Evolutionary conservation across 2,888 invertebrate species (phyloP).

Genomic region (Drosophila paranaensis): DNA sequence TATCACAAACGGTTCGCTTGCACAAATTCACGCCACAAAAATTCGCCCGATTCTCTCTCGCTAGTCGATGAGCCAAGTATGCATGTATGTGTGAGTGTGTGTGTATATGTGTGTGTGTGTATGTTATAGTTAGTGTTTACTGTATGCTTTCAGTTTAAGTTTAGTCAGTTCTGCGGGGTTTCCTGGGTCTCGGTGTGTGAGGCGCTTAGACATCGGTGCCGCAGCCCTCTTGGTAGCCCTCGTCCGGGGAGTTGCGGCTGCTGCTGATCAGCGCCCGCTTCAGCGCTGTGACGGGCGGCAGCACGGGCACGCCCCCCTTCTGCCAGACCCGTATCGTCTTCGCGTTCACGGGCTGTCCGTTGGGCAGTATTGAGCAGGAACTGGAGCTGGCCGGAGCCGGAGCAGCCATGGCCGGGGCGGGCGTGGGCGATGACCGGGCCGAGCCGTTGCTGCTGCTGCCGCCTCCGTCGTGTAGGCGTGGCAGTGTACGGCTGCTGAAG

Average conservation of each 20-base stretch:
- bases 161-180: slow-evolving; percentile 74
- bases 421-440: slow-evolving; percentile 62
- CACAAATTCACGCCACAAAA: slow-evolving; percentile 55
- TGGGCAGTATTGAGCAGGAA: slow-evolving; percentile 81
- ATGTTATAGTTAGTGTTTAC: slow-evolving; percentile 9
- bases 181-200: slow-evolving; percentile 1
- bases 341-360: slow-evolving; percentile 87
- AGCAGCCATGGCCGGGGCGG: slow-evolving; percentile 22
- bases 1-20: slow-evolving; percentile 83
- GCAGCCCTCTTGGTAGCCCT: slow-evolving; percentile 96
- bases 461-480: slow-evolving; percentile 70
- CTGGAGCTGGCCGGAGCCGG: slow-evolving; percentile 54
- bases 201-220: slow-evolving; percentile 92
- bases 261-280: slow-evolving; percentile 93
- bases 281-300: slow-evolving; percentile 93
- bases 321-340: slow-evolving; percentile 95
- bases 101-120: not conserved
- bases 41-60: slow-evolving; percentile 33
- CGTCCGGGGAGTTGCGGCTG: slow-evolving; percentile 94
- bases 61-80: slow-evolving; percentile 42
- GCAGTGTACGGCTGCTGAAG: slow-evolving; percentile 76
- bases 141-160: slow-evolving; percentile 47
- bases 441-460: slow-evolving; percentile 49
- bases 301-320: slow-evolving; percentile 92
- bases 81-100: not conserved